phyloP scores from a whole-genome alignment of 37 sponge, comb jelly and placozoan species.

The Lycopodina hypogea region DNA sequence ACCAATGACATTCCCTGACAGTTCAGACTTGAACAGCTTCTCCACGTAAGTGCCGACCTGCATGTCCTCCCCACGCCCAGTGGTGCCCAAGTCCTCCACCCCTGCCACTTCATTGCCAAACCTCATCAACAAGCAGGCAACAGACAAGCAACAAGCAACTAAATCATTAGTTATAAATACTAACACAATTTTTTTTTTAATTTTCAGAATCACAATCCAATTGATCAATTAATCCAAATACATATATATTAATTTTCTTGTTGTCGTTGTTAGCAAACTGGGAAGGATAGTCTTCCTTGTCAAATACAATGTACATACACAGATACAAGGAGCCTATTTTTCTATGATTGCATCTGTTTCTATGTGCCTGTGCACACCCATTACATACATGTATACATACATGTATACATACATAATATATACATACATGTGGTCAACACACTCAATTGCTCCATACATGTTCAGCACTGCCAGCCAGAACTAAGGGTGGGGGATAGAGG shows the following conservation, averaged over 20 bases:
- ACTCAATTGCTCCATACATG: too few species aligned
- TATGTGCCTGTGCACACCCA: neutral
- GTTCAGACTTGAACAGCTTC: slow-evolving; percentile 91
- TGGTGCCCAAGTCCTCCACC: slow-evolving; percentile 95
- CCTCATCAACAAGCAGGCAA: slow-evolving; percentile 20
- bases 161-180: too few species aligned
- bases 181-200: neutral
- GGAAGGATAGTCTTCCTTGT: neutral
- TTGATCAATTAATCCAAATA: neutral
- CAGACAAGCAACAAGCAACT: neutral
- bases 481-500: too few species aligned
- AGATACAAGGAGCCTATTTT: too few species aligned
- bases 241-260: neutral
- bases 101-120: slow-evolving; percentile 95
- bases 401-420: neutral
- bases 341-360: too few species aligned
- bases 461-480: too few species aligned
- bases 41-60: slow-evolving; percentile 97
- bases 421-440: slow-evolving; percentile 9
- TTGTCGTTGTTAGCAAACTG: neutral
- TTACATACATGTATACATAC: neutral
- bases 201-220: neutral
- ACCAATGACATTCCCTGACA: slow-evolving; percentile 95
- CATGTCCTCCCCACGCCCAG: slow-evolving; percentile 95
- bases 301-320: too few species aligned